Evolutionary conservation across 2,113 vertebrate species (phyloP).

Genomic region (Marmota monax): DNA sequence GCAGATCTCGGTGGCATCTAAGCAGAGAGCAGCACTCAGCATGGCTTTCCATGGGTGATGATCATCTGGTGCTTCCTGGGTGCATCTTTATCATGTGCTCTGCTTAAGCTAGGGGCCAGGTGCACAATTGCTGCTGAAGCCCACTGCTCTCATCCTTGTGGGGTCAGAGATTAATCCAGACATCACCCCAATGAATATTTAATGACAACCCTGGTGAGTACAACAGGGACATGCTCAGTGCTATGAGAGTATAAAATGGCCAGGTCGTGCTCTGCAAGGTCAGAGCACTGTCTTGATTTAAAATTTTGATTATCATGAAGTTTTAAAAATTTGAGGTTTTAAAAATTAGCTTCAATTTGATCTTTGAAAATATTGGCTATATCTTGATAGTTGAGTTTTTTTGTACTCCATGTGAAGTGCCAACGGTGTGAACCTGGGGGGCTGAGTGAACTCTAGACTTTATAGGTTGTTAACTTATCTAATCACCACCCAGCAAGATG

Average conservation of each 20-base stretch:
- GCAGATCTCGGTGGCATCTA: rapidly evolving
- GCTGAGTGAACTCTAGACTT: not conserved
- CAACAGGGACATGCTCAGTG: rapidly evolving
- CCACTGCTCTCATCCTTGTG: not conserved
- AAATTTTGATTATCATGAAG: not conserved
- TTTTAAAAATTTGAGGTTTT: not conserved
- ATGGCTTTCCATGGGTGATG: not conserved
- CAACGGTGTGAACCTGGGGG: not conserved
- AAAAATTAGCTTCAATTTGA: not conserved
- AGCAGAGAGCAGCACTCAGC: not conserved
- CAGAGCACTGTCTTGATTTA: not conserved
- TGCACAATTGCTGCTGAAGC: rapidly evolving
- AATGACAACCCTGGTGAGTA: rapidly evolving
- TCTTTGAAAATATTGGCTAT: not conserved
- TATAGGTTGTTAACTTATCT: not conserved
- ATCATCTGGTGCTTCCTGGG: too few relatives aligned
- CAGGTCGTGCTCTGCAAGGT: too few relatives aligned
- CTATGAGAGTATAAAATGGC: rapidly evolving
- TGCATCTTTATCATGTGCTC: rapidly evolving
- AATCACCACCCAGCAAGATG: not conserved
- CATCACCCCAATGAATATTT: rapidly evolving
- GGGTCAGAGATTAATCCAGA: not conserved
- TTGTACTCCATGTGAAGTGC: not conserved
- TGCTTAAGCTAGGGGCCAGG: not conserved
- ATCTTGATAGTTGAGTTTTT: not conserved